Conservation (phyloP, 2,888 invertebrate genomes). For the Nomada fucata region DNA sequence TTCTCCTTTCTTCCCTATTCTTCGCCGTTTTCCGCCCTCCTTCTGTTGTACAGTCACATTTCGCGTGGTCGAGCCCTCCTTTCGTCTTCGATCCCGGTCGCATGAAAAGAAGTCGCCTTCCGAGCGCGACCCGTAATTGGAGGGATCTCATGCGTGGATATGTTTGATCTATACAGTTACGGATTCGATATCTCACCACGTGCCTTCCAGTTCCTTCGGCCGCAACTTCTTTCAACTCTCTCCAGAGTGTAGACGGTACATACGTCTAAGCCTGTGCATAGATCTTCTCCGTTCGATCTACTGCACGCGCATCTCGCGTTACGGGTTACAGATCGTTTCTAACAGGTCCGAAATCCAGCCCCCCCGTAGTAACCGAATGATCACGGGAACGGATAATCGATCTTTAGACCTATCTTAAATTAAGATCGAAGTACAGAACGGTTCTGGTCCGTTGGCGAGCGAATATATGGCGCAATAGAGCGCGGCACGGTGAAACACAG, state of each 20-base stretch:
- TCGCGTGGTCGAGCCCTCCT: constrained; percentile 30
- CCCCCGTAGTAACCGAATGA: background rate
- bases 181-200: constrained; percentile 50
- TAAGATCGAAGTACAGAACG: constrained; percentile 45
- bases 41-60: constrained; percentile 28
- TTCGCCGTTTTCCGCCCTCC: constrained; percentile 5
- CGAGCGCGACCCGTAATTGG: constrained; percentile 49
- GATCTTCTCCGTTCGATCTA: no score
- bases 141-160: constrained; percentile 56
- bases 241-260: background rate
- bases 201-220: constrained; percentile 6
- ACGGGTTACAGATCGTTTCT: background rate
- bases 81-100: constrained; percentile 44
- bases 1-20: background rate
- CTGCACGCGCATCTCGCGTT: background rate
- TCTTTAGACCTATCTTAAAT: constrained; percentile 40
- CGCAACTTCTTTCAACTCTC: background rate
- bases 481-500: background rate
- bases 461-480: constrained; percentile 18
- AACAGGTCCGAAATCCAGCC: no score
- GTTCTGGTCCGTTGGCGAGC: constrained; percentile 4
- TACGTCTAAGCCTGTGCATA: no score
- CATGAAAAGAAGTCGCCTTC: constrained; percentile 53
- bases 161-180: constrained; percentile 54
- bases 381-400: background rate